Evolutionary conservation across 53 echinoderm and acorn worm species (phyloP), one percentile per base, ranked within the genome.

Genomic region (Holothuria scabra): DNA sequence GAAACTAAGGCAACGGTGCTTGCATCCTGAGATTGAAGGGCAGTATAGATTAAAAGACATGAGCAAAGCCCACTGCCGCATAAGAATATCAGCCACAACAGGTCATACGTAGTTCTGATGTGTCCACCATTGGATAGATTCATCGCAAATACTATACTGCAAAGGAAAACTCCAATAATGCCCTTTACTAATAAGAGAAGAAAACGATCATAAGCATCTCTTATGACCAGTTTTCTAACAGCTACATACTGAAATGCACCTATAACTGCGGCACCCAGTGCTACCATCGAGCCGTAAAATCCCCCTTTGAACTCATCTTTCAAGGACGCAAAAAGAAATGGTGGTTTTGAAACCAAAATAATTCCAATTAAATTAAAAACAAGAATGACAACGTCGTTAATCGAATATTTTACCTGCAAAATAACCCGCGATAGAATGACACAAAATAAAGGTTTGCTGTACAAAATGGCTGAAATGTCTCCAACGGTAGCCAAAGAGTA

Each of bases 331-430:
- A 78, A 78, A 24, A 78, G 8, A 31, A 78, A 78, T 18, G 78
- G 16, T 29, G 78, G 78, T 46, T 58, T 78, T 20, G 28, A 55
- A 1, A 78, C 29, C 29, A 78, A 29, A 30, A 23, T 16, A 7
- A 78, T 29, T 14, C 78, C 78, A 32, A 59, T 78, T 26, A 78
- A 78, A 30, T 78, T 78, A 28, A 21, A 46, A 9, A 78, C 29
- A 52, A 58, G 52, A 12, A 78, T 24, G 18, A 57, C 25, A 13
- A 29, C 32, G 28, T 78, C 78, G 18, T 29, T 21, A 0, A 26
- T 21, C 28, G 28, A 14, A 32, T 29, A 78, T 32, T 46, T 55
- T 20, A 33, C 58, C 19, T 78, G 18, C n/a, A 78, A 25, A 6
- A 78, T 4, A 28, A 56, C 1, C 10, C 25, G 32, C 9, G 32